Percentiles rank a stretch among this genome's conserved stretches.
Conservation (phyloP, 2,797 vertebrate species). For the Glyptemys insculpta region DNA sequence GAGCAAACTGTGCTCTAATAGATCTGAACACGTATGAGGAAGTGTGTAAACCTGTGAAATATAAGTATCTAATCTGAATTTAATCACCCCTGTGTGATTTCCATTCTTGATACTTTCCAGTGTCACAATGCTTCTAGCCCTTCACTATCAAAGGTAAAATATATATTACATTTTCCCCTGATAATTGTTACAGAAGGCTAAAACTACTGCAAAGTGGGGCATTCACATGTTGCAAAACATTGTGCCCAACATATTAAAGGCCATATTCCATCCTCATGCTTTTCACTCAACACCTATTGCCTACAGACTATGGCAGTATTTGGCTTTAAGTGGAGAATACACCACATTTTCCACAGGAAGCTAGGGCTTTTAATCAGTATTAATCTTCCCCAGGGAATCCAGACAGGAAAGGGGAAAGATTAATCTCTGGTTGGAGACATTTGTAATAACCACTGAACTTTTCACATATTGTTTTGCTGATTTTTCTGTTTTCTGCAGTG, state of each 20-base stretch:
- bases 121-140: not conserved
- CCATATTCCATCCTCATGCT: not conserved
- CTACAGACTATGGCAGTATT: not conserved
- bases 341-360: not conserved
- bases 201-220: not conserved
- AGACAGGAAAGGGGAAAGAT: not conserved
- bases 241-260: not conserved
- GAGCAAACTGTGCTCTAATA: not conserved
- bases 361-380: not conserved
- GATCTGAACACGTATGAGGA: not conserved
- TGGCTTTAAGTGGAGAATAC: not conserved
- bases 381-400: not conserved
- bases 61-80: not conserved
- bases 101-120: not conserved
- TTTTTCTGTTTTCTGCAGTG: not conserved
- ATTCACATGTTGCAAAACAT: not conserved
- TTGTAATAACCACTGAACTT: not conserved
- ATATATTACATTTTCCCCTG: not conserved
- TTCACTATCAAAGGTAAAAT: not conserved
- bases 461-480: not conserved
- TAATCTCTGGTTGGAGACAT: not conserved
- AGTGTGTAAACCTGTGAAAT: not conserved
- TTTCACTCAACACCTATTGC: not conserved
- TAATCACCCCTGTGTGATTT: not conserved
- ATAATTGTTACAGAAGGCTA: not conserved